Evolutionary conservation across 2,113 vertebrate species (phyloP).

Genomic region (Thryonomys swinderianus): DNA sequence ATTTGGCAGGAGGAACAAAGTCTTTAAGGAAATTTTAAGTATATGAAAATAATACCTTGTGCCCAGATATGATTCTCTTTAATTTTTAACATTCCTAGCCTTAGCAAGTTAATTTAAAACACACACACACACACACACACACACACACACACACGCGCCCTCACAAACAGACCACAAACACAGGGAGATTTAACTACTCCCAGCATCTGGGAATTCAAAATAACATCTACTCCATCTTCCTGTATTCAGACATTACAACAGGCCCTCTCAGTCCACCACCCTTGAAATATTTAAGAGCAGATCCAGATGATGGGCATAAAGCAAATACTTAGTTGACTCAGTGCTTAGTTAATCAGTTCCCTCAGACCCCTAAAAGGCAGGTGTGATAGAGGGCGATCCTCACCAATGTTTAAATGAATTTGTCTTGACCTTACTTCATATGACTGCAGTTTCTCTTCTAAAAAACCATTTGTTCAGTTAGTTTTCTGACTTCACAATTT

Average conservation of each 20-base stretch:
- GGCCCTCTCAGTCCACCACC: conserved; percentile 59
- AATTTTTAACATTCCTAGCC: conserved; percentile 55
- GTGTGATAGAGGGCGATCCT: not conserved
- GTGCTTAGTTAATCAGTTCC: conserved; percentile 58
- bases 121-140: not conserved
- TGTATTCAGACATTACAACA: conserved; percentile 58
- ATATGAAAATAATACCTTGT: conserved; percentile 30
- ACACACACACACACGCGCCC: not conserved
- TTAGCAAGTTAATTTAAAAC: conserved; percentile 64
- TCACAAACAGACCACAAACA: conserved; percentile 54
- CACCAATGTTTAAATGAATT: conserved; percentile 35
- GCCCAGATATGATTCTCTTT: conserved; percentile 23
- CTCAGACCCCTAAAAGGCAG: conserved; percentile 38
- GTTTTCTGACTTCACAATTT: conserved; percentile 45
- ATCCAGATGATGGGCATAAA: conserved; percentile 63
- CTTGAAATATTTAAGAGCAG: conserved; percentile 56
- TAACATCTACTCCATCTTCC: conserved; percentile 54
- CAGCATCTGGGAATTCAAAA: conserved; percentile 65
- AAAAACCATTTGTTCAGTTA: conserved; percentile 52
- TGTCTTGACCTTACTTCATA: not conserved
- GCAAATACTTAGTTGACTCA: conserved; percentile 60
- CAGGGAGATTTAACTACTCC: conserved; percentile 58
- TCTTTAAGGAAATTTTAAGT: conserved; percentile 56
- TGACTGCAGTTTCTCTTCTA: conserved; percentile 21
- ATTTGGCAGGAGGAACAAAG: conserved; percentile 55